These are phyloP conservation scores for Drosophila prostipennis DNA, from an alignment of 2,888 invertebrate genomes.

Conservation along the genomic window DNA sequence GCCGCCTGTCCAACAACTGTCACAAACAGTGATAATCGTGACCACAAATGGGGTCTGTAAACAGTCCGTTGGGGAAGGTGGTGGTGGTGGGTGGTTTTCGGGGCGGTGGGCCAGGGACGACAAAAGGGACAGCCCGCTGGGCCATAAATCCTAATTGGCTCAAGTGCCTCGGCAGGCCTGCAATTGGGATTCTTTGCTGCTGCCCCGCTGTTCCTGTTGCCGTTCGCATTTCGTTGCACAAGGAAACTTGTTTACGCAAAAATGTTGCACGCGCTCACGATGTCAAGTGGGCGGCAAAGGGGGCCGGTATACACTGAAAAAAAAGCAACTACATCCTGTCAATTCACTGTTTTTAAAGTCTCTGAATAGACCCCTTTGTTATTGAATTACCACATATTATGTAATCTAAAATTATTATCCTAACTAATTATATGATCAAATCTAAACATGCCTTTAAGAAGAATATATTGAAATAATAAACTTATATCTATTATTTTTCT, in stretches of 20 bases:
- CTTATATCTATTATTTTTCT: too few relatives aligned
- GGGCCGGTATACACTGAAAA: background rate
- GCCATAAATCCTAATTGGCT: conserved; percentile 67
- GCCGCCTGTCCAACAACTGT: conserved; percentile 27
- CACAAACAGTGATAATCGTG: conserved; percentile 25
- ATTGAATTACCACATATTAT: too few relatives aligned
- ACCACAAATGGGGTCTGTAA: conserved; percentile 13
- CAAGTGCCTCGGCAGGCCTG: conserved; percentile 54
- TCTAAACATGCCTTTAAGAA: too few relatives aligned
- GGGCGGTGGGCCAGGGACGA: background rate
- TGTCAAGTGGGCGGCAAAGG: background rate
- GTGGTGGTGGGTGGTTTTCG: background rate
- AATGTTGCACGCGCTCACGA: conserved; percentile 49
- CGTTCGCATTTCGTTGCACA: conserved; percentile 59
- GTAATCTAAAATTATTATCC: too few relatives aligned
- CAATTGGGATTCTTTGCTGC: conserved; percentile 35
- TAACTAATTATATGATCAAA: too few relatives aligned
- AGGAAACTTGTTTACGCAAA: conserved; percentile 69
- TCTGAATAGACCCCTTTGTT: too few relatives aligned
- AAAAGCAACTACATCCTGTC: too few relatives aligned
- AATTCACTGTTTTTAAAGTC: too few relatives aligned
- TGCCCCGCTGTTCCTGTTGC: conserved; percentile 17
- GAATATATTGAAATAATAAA: too few relatives aligned
- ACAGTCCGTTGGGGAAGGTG: background rate
- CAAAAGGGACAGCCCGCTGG: conserved; percentile 37